Percentiles rank a stretch among this genome's conserved stretches.
These are phyloP conservation scores for Procambarus virginalis DNA, from an alignment of 1,140 invertebrate genomes.

Conservation along the genomic window DNA sequence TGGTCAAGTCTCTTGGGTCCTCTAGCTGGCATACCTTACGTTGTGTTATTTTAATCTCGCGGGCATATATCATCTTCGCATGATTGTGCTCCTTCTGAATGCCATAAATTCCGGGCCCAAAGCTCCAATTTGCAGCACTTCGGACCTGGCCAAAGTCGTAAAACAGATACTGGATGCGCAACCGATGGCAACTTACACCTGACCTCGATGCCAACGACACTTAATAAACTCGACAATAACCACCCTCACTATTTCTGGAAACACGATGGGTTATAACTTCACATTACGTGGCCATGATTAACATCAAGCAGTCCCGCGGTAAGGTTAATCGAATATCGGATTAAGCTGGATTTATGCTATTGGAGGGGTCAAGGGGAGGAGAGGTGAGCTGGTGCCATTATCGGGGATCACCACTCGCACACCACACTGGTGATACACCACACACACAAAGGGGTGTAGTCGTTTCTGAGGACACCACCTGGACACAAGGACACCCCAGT, in stretches of 20 bases:
- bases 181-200: background rate
- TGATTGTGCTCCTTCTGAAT: background rate
- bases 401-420: background rate
- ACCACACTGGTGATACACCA: background rate
- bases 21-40: background rate
- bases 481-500: no score
- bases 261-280: background rate
- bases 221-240: background rate
- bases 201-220: background rate
- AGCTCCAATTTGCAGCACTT: conserved; percentile 23
- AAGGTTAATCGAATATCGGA: background rate
- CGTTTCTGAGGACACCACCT: no score
- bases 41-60: background rate
- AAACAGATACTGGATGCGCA: background rate
- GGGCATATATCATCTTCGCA: conserved; percentile 4
- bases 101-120: conserved; percentile 10
- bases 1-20: background rate
- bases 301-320: background rate
- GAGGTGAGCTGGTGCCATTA: background rate
- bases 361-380: background rate
- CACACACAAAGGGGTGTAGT: no score
- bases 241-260: background rate
- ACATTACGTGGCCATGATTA: background rate
- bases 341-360: background rate
- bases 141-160: background rate